Conservation (phyloP, 2,113 vertebrate genomes). For the Pygoscelis antarcticus region DNA sequence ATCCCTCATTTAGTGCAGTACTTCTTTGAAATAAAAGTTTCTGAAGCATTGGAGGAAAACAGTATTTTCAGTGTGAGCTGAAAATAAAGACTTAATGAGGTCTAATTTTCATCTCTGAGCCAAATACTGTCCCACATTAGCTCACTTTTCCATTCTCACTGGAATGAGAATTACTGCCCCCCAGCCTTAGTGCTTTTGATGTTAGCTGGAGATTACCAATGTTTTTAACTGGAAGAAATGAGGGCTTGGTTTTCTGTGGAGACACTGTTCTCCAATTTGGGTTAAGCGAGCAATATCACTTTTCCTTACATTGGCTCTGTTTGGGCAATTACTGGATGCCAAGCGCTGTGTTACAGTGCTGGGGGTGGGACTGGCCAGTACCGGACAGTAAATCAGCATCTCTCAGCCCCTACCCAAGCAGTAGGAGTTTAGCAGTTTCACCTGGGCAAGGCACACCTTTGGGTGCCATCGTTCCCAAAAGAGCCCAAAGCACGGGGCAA, state of each 20-base stretch:
- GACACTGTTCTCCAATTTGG: background rate
- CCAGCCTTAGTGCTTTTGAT: constrained; percentile 33
- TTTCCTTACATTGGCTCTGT: background rate
- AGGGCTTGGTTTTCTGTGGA: background rate
- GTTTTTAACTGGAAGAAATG: background rate
- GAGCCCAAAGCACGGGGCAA: background rate
- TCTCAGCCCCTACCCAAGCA: background rate
- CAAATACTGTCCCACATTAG: constrained; percentile 6
- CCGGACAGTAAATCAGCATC: background rate
- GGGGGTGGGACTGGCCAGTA: background rate
- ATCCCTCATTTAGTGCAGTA: background rate
- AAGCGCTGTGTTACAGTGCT: background rate
- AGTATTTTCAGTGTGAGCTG: background rate
- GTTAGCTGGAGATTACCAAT: background rate
- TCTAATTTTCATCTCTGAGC: constrained; percentile 39
- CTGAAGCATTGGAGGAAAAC: background rate
- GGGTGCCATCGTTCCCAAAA: background rate
- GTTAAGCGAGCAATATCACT: background rate
- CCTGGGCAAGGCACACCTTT: background rate
- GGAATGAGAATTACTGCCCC: background rate
- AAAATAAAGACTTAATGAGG: constrained; percentile 45
- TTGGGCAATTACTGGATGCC: background rate
- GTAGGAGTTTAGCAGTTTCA: background rate
- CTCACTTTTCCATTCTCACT: constrained; percentile 12
- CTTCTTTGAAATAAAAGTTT: constrained; percentile 4